Evolutionary conservation across 1,140 invertebrate species (phyloP).

Genomic region (Scaptomyza pallida): DNA sequence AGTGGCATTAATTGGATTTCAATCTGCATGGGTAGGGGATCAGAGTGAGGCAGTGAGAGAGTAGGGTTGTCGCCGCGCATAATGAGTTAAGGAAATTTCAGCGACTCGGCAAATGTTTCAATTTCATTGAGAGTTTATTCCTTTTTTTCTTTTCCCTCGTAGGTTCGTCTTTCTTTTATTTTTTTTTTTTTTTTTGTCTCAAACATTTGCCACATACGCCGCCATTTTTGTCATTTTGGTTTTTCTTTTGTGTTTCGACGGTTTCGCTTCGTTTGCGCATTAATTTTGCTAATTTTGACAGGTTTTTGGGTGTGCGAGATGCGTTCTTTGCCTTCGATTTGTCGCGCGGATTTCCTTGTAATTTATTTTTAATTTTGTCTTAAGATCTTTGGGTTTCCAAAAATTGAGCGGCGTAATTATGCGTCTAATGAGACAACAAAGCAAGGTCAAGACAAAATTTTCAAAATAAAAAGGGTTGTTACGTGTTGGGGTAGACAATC

Average conservation of each 20-base stretch:
- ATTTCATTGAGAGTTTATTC: slow-evolving; percentile 45
- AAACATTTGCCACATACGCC: slow-evolving; percentile 56
- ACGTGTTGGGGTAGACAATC: slow-evolving; percentile 1
- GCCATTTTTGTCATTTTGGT: slow-evolving; percentile 58
- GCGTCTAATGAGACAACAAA: slow-evolving; percentile 82
- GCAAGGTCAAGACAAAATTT: slow-evolving; percentile 47
- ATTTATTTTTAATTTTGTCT: slow-evolving; percentile 78
- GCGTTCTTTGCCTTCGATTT: slow-evolving; percentile 67
- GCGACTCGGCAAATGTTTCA: slow-evolving; percentile 73
- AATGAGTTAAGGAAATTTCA: slow-evolving; percentile 72
- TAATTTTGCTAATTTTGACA: slow-evolving; percentile 78
- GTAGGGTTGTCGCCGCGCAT: slow-evolving; percentile 60
- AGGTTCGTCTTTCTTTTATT: not conserved
- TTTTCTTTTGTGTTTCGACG: slow-evolving; percentile 62
- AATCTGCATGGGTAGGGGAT: slow-evolving; percentile 48
- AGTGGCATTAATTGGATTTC: slow-evolving; percentile 77
- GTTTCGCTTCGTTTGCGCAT: slow-evolving; percentile 63
- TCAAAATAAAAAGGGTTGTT: slow-evolving; percentile 53
- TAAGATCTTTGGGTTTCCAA: slow-evolving; percentile 39
- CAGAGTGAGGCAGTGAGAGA: not conserved
- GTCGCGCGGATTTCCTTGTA: slow-evolving; percentile 66
- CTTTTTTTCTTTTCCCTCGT: not conserved
- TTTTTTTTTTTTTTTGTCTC: not conserved
- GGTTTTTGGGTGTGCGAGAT: slow-evolving; percentile 24
- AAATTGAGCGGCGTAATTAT: slow-evolving; percentile 67